Conservation (phyloP, 2,113 vertebrate species). For the Dasyprocta punctata region DNA sequence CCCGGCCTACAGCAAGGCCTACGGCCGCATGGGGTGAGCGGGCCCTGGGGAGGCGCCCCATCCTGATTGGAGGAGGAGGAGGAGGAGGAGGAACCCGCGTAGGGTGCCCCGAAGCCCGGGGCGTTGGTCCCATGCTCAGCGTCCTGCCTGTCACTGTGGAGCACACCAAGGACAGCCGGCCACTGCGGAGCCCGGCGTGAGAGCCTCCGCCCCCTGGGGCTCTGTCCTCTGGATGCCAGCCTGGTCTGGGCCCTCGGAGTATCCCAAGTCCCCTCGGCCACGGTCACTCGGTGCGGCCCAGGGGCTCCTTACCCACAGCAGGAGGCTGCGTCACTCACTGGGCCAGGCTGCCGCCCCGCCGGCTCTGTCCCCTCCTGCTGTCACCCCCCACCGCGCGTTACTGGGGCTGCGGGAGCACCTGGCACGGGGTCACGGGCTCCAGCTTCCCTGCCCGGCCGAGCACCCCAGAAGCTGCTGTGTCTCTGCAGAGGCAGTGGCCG, state of each 20-base stretch:
- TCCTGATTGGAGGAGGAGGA: no score
- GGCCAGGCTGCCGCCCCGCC: not conserved
- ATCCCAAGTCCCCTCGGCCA: no score
- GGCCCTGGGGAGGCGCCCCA: no score
- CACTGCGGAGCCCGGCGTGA: no score
- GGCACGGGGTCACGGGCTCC: not conserved
- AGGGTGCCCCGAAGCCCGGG: not conserved
- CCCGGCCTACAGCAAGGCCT: constrained; percentile 97
- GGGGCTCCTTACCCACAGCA: not conserved
- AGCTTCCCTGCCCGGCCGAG: not conserved
- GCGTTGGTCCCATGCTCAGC: no score
- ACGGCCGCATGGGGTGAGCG: constrained; percentile 96
- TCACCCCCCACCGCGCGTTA: not conserved
- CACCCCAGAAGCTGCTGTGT: not conserved
- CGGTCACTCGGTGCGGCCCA: not conserved
- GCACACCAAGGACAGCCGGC: no score
- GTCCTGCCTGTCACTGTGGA: no score
- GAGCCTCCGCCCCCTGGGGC: not conserved
- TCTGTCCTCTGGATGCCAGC: not conserved
- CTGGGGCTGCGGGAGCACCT: not conserved
- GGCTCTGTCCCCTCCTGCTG: not conserved
- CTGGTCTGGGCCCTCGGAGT: not conserved
- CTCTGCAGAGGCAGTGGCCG: not conserved
- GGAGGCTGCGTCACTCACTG: no score
- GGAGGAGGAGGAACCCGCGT: no score